Evolutionary conservation across 37 sponge, comb jelly and placozoan genomes (phyloP), one percentile per base, ranked within the genome.

Genomic region (Agelas oroides): DNA sequence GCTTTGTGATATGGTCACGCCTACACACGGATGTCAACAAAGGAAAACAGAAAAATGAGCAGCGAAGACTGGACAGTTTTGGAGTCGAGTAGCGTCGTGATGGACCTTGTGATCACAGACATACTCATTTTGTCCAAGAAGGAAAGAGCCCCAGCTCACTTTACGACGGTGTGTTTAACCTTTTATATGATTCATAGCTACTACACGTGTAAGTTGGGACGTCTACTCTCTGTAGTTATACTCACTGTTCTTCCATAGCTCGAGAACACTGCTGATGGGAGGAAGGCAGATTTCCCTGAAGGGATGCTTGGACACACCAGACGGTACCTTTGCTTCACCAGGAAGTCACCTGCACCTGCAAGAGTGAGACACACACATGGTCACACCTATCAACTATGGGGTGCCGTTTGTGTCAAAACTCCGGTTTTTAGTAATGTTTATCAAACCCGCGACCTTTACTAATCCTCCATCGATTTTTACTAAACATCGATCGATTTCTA

Each of bases 311-410:
- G 80, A 24, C 39, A 69, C 66, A 77, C 71, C 15, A 87, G 56
- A 53, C 88, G 88, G 5, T 87, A 87, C 39, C 57, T 87, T 33
- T 83, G 71, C 59, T 87, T 53, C 76, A 81, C 82, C 46, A 87
- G 59, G 65, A 87, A 79, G 37, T 25, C 34, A 63, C 70, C 87
- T 53, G 59, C 80, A 13, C 59, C 88, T 15, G 31, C 57, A n/a
- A 54, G 60, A 32, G 82, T 87, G 57, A 59, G 52, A 71, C 41
- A 23, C 46, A 71, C 71, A 40, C 46, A 71, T 8, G 5, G 0
- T n/a, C n/a, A 40, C 37, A 46, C 46, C 3, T 8, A 46, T 8
- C 3, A 3, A 8, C 46, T 46, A 46, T 46, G 8, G 8, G 46
- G 46, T 3, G 0, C 35, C 19, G 1, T 54, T 52, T 13, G 3